These are phyloP conservation scores for Ischnura elegans DNA, from an alignment of 2,888 invertebrate genomes.

Conservation along the genomic window DNA sequence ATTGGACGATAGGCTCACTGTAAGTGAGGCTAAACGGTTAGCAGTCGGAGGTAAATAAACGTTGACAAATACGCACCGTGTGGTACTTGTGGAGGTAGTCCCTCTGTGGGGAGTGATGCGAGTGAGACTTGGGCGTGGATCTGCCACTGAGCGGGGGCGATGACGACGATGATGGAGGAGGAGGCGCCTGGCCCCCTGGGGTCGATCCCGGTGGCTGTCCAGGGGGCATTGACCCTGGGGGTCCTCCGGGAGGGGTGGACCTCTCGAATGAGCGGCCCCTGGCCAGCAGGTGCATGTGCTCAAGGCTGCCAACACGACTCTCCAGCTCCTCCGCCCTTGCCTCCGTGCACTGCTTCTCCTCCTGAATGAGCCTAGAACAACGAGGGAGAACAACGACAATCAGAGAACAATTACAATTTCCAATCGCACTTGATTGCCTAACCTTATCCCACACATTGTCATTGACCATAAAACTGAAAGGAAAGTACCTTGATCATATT, in stretches of 20 bases:
- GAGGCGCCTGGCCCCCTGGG: slow-evolving; percentile 51
- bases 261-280: slow-evolving; percentile 85
- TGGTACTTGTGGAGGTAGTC: slow-evolving; percentile 96
- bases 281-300: slow-evolving; percentile 92
- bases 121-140: slow-evolving; percentile 87
- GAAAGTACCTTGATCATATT: background rate
- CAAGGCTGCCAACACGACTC: slow-evolving; percentile 96
- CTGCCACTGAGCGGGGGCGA: slow-evolving; percentile 85
- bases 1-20: no score
- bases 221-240: background rate
- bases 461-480: background rate
- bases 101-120: slow-evolving; percentile 88
- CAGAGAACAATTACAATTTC: background rate
- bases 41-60: no score
- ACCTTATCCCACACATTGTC: no score
- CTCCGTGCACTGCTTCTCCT: slow-evolving; percentile 98
- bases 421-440: background rate
- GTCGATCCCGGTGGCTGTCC: slow-evolving; percentile 45
- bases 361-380: slow-evolving; percentile 83
- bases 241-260: slow-evolving; percentile 85
- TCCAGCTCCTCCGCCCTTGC: slow-evolving; percentile 98
- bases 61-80: slow-evolving; percentile 96
- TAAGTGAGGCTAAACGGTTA: no score
- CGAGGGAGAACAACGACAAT: background rate
- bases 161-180: slow-evolving; percentile 73